phyloP scores from a whole-genome alignment of 2,888 invertebrate genomes.

The Chloroclysta siterata region DNA sequence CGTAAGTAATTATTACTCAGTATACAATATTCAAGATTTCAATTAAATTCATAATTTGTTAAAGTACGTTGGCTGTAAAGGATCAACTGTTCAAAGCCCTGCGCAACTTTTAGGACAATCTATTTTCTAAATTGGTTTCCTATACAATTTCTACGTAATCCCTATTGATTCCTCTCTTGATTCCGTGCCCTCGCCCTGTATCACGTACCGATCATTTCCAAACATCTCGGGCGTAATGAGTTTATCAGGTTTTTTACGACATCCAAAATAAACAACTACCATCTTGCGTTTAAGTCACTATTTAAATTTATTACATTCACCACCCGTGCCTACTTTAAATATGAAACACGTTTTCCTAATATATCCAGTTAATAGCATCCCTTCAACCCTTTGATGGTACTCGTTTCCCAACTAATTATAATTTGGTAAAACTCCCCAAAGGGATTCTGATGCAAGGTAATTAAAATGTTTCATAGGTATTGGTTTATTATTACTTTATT shows the following conservation, averaged over 20 bases:
- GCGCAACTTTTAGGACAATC: conserved; percentile 2
- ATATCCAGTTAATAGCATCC: conserved; percentile 60
- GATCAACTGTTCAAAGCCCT: conserved; percentile 14
- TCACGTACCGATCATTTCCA: conserved; percentile 20
- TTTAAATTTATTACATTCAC: conserved; percentile 41
- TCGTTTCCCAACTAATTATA: conserved; percentile 61
- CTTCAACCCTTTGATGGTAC: conserved; percentile 53
- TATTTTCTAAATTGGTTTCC: conserved; percentile 17
- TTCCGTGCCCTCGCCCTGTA: conserved; percentile 13
- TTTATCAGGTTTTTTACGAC: conserved; percentile 34
- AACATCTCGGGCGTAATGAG: conserved; percentile 31
- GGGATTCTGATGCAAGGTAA: conserved; percentile 55
- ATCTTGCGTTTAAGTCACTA: conserved; percentile 31
- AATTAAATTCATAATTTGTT: not conserved
- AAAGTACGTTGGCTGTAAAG: not conserved
- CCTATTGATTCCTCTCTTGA: conserved; percentile 17
- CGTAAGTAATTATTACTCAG: no score
- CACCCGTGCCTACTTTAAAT: conserved; percentile 36
- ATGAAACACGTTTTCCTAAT: conserved; percentile 62
- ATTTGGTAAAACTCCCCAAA: conserved; percentile 56
- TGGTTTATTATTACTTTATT: conserved; percentile 39
- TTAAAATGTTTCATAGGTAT: conserved; percentile 61
- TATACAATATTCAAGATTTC: no score
- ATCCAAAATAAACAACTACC: conserved; percentile 28
- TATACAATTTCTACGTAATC: conserved; percentile 18